A percentile compares a stretch with the other conserved stretches of the same genome.
phyloP scores from a whole-genome alignment of 2,797 vertebrate genomes.

The Micrastur ruficollis region DNA sequence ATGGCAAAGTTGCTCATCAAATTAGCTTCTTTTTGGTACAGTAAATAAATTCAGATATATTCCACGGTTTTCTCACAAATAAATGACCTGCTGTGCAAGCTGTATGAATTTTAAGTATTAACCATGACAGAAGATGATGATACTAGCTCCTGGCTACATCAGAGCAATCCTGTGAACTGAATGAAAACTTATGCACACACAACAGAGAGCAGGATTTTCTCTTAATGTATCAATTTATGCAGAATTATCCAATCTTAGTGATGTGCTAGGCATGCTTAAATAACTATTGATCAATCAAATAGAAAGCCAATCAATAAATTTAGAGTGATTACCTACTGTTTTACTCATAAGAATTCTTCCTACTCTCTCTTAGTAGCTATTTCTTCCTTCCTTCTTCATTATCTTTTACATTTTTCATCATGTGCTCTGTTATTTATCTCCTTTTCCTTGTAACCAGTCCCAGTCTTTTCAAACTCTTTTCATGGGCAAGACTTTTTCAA shows the following conservation, averaged over 20 bases:
- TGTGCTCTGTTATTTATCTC: background rate
- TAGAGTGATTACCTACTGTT: background rate
- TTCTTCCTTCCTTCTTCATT: background rate
- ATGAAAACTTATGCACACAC: background rate
- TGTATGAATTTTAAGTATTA: background rate
- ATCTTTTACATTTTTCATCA: background rate
- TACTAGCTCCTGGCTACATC: background rate
- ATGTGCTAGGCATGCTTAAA: background rate
- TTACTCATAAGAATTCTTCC: background rate
- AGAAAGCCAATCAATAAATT: slow-evolving; percentile 14
- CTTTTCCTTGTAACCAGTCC: background rate
- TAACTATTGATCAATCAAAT: background rate
- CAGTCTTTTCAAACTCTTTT: background rate
- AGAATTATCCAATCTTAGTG: background rate
- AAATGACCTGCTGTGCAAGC: background rate
- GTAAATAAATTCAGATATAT: background rate
- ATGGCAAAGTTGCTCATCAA: background rate
- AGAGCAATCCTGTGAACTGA: background rate
- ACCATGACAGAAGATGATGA: background rate
- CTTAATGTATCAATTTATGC: background rate
- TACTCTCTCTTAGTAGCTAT: background rate
- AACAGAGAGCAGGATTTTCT: background rate
- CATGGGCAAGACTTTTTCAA: background rate
- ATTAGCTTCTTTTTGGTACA: background rate
- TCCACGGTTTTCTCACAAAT: background rate